Percentiles rank a stretch among this genome's conserved stretches.
Conservation (phyloP, 2,113 vertebrate species). For the Sclerurus mexicanus region DNA sequence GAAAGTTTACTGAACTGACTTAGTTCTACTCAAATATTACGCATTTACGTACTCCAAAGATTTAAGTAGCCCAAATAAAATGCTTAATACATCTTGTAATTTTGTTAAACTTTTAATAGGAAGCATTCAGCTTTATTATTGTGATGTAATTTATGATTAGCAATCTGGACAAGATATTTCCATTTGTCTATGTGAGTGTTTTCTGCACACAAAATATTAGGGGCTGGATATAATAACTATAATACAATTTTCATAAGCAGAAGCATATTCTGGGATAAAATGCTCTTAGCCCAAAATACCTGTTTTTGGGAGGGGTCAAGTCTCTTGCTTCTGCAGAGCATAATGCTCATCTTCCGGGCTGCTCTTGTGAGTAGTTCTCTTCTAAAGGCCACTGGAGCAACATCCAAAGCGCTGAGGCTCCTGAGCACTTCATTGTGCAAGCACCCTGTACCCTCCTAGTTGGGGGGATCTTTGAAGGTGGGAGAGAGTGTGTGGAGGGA, state of each 20-base stretch:
- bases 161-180: neutral
- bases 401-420: neutral
- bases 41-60: neutral
- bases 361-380: neutral
- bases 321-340: neutral
- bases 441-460: neutral
- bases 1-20: neutral
- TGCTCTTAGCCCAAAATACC: neutral
- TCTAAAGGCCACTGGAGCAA: neutral
- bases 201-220: neutral
- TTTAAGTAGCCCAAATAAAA: neutral
- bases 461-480: neutral
- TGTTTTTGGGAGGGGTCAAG: neutral
- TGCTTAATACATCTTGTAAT: neutral
- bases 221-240: neutral
- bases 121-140: neutral
- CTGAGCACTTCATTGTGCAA: rapidly evolving
- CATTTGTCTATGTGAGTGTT: neutral
- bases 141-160: neutral
- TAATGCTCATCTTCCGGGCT: neutral
- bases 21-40: neutral
- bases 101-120: neutral
- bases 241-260: neutral
- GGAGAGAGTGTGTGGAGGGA: neutral
- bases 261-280: neutral